Evolutionary conservation across 1,140 invertebrate species (phyloP).

Genomic region (Drosophila willistoni): DNA sequence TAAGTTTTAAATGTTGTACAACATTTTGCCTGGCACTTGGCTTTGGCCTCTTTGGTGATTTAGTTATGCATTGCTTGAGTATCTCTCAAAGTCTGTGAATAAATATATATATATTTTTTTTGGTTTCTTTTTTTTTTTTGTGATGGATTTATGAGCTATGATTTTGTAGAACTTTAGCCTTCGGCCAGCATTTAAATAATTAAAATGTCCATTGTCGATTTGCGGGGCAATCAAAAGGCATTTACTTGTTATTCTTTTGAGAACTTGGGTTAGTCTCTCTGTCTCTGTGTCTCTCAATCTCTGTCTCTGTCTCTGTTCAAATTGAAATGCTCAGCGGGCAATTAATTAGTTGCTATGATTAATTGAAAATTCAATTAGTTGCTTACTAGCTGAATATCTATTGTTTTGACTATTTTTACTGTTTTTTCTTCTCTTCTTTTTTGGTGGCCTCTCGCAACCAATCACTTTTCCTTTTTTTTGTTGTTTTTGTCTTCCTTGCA

Average conservation of each 20-base stretch:
- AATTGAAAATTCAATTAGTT: conserved; percentile 78
- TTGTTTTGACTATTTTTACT: conserved; percentile 8
- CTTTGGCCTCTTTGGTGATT: conserved; percentile 41
- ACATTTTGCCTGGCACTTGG: conserved; percentile 77
- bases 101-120: neutral
- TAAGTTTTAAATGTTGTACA: conserved; percentile 77
- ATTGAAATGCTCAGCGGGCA: conserved; percentile 63
- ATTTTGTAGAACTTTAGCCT: conserved; percentile 66
- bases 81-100: neutral
- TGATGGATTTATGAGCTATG: conserved; percentile 80
- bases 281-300: conserved; percentile 13
- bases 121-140: conserved; percentile 26
- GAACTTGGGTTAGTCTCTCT: conserved; percentile 21
- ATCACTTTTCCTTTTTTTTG: conserved; percentile 46
- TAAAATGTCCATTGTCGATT: conserved; percentile 62
- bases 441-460: neutral
- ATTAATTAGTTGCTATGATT: conserved; percentile 77
- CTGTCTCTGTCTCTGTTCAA: conserved; percentile 16
- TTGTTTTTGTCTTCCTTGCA: neutral
- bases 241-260: conserved; percentile 14
- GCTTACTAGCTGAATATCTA: conserved; percentile 70
- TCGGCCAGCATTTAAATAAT: conserved; percentile 79
- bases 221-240: conserved; percentile 40
- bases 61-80: neutral
- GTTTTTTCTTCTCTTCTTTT: neutral